Evolutionary conservation across 1,140 invertebrate species (phyloP), one percentile per base, ranked within the genome.

Genomic region (Pinna nobilis): DNA sequence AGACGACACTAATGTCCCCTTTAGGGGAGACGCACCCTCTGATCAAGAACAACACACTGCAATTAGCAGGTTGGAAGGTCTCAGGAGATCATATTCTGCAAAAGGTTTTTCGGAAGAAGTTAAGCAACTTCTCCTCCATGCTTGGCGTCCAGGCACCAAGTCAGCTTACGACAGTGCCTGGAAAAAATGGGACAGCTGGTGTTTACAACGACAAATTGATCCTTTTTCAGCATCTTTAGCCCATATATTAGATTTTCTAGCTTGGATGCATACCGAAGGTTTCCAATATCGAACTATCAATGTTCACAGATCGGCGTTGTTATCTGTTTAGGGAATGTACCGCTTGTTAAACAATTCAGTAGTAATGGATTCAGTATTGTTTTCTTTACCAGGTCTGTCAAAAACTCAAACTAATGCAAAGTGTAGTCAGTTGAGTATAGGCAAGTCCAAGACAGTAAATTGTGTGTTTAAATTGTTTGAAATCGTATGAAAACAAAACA

Each of bases 271-370:
- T 9, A 32, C 32, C 20, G 35, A 60, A 18, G 57, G 57, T 7
- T 66, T 65, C 60, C 63, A 60, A 32, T 74, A 74, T 23, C 57
- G 71, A 61, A 66, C 71, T 32, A 51, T 74, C 44, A 74, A 74
- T 74, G 63, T 74, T 11, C 71, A 74, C 28, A 37, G 28, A 30
- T 66, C 63, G 1, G 53, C 44, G 13, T 20, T 67, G 18, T 67
- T 53, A 7, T 66, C 37, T 33, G 39, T 67, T 33, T 67, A 28
- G 55, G 67, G 18, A 41, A 70, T 37, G 20, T 28, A 33, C 32
- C 20, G 0, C 0, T 70, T 18, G 20, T 23, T 28, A 23, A 53
- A 25, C 51, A 53, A 63, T 28, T 44, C 25, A 15, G 51, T 44
- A 49, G 68, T 63, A 11, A 28, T 70, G 18, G 49, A 63, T 53